Base-by-base conservation (phyloP, 2,888 invertebrate species). In the Eurois occulta region DNA sequence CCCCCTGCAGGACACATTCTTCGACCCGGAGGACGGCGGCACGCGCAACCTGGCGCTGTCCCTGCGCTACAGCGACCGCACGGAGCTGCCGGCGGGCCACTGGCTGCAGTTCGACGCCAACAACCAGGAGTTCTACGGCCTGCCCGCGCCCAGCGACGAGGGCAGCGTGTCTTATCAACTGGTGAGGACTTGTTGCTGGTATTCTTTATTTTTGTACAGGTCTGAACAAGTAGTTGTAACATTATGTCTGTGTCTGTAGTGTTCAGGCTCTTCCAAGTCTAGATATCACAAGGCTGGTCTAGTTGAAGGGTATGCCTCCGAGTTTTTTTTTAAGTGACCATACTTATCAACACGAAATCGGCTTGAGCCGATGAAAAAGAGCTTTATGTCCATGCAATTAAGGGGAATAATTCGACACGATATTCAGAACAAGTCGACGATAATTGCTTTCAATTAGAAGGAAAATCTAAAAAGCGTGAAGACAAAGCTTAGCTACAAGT, bases 31-130 rank as follows among this genome's bases (percentile, higher is more conserved):
- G 93, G 99, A 99, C 92, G 98, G 98, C 28, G 97, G 97, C 83
- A 98, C 98, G 0, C 97, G 98, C 65, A 97, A 97, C 87, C 96
- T 99, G 85, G 97, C 97, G 66, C 97, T 99, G 84, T 97, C 98
- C 0, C 96, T 99, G 0, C 97, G 98, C 68, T 98, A 98, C 79
- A 97, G 97, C 86, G 98, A 98, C 88, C 97, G 98, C 77, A 97
- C 97, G 10, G 97, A 97, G 69, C 96, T 99, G 43, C 97, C 97
- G 11, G 90, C 97, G 0, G 96, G 97, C 24, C 98, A 98, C 92
- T 99, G 99, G 99, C 94, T 99, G 84, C 99, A 99, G 93, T 99
- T 99, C 92, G 99, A 99, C 93, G 97, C 97, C 2, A 98, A 98
- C 90, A 99, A 98, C 95, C 98, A 98, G 91, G 99, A 98, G 95